A percentile compares a stretch with the other conserved stretches of the same genome.
Conservation (phyloP, 2,113 vertebrate genomes). For the Sylvietta virens region DNA sequence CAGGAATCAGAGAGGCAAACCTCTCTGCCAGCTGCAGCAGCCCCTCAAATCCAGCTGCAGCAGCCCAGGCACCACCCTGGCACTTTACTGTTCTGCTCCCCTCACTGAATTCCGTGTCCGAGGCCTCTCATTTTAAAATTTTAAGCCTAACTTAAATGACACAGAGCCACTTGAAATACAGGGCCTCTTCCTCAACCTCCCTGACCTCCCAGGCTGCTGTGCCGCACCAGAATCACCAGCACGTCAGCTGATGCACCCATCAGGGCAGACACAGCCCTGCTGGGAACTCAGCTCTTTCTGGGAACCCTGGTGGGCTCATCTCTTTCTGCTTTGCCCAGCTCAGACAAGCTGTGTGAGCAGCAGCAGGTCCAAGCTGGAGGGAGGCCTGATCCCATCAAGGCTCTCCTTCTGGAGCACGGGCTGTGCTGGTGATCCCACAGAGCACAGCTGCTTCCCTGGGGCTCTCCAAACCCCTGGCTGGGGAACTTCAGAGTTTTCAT, state of each 20-base stretch:
- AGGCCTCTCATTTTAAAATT: neutral
- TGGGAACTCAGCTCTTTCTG: too few relatives aligned
- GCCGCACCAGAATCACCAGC: neutral
- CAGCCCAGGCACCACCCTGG: neutral
- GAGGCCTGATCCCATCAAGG: neutral
- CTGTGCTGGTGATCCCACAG: neutral
- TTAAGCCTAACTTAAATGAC: neutral
- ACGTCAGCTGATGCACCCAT: neutral
- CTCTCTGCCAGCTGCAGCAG: neutral
- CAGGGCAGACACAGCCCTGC: neutral
- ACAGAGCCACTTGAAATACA: neutral
- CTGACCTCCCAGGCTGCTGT: neutral
- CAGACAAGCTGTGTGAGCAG: neutral
- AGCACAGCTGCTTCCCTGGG: neutral
- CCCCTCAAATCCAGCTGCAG: neutral
- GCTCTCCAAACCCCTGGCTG: neutral
- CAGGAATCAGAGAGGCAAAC: neutral
- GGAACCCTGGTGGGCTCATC: neutral
- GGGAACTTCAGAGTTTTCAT: neutral
- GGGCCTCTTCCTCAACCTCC: neutral
- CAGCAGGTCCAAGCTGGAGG: neutral
- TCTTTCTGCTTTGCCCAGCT: neutral
- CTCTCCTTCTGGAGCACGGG: neutral
- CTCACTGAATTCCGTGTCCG: neutral
- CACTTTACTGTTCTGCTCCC: neutral